Evolutionary conservation across 2,888 invertebrate genomes (phyloP), one percentile per base, ranked within the genome.

Genomic region (Netelia virgata): DNA sequence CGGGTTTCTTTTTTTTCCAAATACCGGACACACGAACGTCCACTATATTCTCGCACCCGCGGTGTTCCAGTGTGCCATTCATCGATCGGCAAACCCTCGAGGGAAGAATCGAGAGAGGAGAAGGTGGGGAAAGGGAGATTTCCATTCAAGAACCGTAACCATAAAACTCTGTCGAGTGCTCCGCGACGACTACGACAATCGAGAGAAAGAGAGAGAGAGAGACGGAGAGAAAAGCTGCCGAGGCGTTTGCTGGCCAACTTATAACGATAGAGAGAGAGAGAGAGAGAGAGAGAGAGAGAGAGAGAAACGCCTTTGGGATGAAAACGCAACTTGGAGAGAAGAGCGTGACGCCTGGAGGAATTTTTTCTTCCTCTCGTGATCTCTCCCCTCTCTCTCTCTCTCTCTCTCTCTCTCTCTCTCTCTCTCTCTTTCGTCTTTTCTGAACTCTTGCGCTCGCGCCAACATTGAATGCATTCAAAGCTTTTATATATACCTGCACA

Each of bases 1-100:
- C 18, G 5, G 3, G 6, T 77, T 18, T 47, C 16, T 63, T 69
- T 70, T 36, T 28, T 20, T 66, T 43, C 55, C n/a, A 28, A 47
- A 75, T 28, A 43, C 55, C 16, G 78, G 70, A 70, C 61, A 53
- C 53, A 63, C 70, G 77, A 77, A 81, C 68, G 81, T 73, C 69
- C 81, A 47, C 47, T 47, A 55, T 74, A 70, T 78, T 78, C 78
- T 78, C 68, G 77, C 84, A 81, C 84, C 81, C 69, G 77, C 43
- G 81, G 77, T 61, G 81, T 74, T 72, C 70, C 78, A 53, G 77
- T 57, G 74, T 47, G 66, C 84, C 84, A 84, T 84, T 84, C 84
- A 84, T 84, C 84, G 84, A 84, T 84, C 84, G 81, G 66, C 61
- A 84, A 81, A 84, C 57, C 69, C 81, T 81, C 84, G 81, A 84